Conservation (phyloP, 2,113 vertebrate genomes). For the Polyodon spathula region DNA sequence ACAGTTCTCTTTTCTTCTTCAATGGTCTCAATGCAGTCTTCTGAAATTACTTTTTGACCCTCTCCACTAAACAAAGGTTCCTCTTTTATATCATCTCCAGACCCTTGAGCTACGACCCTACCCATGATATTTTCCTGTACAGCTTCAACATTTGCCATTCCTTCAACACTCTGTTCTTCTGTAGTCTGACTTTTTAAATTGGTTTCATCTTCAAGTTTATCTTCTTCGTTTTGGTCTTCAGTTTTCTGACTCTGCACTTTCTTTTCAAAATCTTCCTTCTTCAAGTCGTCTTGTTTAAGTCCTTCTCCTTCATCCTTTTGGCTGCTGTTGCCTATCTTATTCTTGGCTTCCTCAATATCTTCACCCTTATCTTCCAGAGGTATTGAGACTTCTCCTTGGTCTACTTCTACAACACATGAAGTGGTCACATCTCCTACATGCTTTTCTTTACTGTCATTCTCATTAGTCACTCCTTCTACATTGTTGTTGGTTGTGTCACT, state of each 20-base stretch:
- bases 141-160: background rate
- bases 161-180: slow-evolving; percentile 1
- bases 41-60: too few species aligned
- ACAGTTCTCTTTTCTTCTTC: too few species aligned
- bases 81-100: too few species aligned
- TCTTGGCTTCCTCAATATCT: slow-evolving; percentile 19
- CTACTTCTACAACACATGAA: too few species aligned
- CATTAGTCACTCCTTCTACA: slow-evolving; percentile 39
- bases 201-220: background rate
- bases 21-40: too few species aligned
- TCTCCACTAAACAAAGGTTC: too few species aligned
- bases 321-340: background rate
- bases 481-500: slow-evolving; percentile 43
- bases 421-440: background rate
- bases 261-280: background rate
- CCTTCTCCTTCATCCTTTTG: background rate
- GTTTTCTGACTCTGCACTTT: background rate
- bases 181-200: background rate
- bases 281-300: background rate
- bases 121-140: too few species aligned
- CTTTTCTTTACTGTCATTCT: slow-evolving; percentile 48
- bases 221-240: background rate
- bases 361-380: slow-evolving; percentile 14
- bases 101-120: too few species aligned
- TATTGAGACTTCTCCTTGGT: too few species aligned